Evolutionary conservation across 1,140 invertebrate genomes (phyloP).

Genomic region (Drosophila triauraria): DNA sequence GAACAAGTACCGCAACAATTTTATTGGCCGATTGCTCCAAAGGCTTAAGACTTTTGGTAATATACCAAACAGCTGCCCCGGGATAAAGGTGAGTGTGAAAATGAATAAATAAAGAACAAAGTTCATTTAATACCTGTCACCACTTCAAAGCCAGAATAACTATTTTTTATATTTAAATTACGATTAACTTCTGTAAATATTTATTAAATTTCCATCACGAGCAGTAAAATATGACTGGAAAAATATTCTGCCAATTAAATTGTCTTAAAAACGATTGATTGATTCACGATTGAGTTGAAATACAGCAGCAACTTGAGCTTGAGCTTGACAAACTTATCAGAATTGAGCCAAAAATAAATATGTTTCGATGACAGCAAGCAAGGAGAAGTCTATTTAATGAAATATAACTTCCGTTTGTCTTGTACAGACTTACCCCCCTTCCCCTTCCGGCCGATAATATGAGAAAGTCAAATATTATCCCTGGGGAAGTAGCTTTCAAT

Average conservation of each 20-base stretch:
- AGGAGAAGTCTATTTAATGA: constrained; percentile 24
- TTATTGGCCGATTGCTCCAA: constrained; percentile 32
- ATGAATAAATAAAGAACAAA: neutral
- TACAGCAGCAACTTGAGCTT: neutral
- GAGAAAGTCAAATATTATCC: constrained; percentile 32
- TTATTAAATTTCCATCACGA: neutral
- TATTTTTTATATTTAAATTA: neutral
- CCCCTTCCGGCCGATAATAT: neutral
- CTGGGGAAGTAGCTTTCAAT: constrained; percentile 42
- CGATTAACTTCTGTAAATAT: neutral
- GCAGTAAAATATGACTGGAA: too few species aligned
- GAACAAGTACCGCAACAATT: constrained; percentile 13
- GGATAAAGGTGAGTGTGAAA: constrained; percentile 23
- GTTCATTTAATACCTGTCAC: neutral
- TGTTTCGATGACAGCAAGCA: constrained; percentile 27
- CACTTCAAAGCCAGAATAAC: too few species aligned
- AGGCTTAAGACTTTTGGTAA: constrained; percentile 30
- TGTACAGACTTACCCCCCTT: neutral
- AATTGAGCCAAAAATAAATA: constrained; percentile 20
- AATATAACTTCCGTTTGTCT: constrained; percentile 36
- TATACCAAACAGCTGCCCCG: constrained; percentile 43
- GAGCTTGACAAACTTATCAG: constrained; percentile 4
- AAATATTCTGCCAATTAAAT: neutral
- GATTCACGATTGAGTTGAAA: neutral
- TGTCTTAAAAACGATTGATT: neutral